Evolutionary conservation across 1,140 invertebrate species (phyloP), one percentile per base, ranked within the genome.

Genomic region (Diachasmimorpha longicaudata): DNA sequence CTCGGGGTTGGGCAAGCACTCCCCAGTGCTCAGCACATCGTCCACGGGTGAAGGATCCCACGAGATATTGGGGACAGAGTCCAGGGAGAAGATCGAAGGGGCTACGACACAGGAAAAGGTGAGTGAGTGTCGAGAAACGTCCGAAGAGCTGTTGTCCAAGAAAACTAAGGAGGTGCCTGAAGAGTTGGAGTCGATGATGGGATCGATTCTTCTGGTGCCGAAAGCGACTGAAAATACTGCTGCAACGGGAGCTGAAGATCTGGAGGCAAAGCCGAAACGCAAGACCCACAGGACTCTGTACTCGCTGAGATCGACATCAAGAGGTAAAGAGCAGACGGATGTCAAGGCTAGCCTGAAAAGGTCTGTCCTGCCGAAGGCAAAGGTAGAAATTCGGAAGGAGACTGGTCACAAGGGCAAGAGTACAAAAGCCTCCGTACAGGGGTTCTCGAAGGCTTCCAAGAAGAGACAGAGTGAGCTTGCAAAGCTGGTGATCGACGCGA

Each of bases 401-500:
- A 4, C 3, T 0, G 9, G 70, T 23, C 67, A 77, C 77, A 52
- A 81, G 70, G 73, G 81, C 68, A 77, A 72, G 63, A 74, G 77
- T 39, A 42, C 14, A 46, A 75, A 69, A 52, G 76, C 74, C 76
- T 71, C 25, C 52, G 75, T 72, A 11, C 67, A 58, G 67, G n/a
- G 36, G 55, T 76, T 71, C 11, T 76, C 72, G 1, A 76, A 77
- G 58, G 52, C 68, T 16, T 71, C 72, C 0, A 86, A 83, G 36
- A 87, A 84, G 66, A 80, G 82, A 23, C 77, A 81, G 9, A 74
- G 83, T 39, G 86, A 87, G 74, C 81, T 87, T 0, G 81, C 84
- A 3, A 87, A 87, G 76, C 75, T 87, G 31, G 79, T 75, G 0
- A 87, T 87, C 72, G 82, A 87, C 70, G 85, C 84, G 0, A 87